A percentile compares a stretch with the other conserved stretches of the same genome.
phyloP scores from a whole-genome alignment of 53 echinoderm and acorn worm genomes.

The Holothuria scabra region DNA sequence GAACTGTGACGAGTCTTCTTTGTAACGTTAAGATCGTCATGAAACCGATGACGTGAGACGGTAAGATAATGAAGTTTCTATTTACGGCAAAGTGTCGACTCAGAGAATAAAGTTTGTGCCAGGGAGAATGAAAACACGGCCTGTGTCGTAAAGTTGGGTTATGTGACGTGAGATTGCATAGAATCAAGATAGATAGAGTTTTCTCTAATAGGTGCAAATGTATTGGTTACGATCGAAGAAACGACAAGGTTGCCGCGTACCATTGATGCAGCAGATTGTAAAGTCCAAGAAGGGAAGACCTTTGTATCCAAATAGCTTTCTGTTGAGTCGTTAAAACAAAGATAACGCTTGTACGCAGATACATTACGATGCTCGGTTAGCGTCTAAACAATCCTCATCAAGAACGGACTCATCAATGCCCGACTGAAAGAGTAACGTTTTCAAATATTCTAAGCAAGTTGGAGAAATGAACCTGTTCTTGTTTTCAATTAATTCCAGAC shows the following conservation, averaged over 20 bases:
- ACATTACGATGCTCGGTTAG: background rate
- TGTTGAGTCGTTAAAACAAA: constrained; percentile 7
- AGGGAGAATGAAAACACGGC: background rate
- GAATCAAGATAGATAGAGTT: background rate
- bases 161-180: too few relatives aligned
- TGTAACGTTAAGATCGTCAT: too few relatives aligned
- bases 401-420: too few relatives aligned
- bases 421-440: too few relatives aligned
- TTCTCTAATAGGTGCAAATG: constrained; percentile 20
- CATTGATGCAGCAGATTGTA: background rate
- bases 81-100: background rate
- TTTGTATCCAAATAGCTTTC: constrained; percentile 15
- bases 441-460: too few relatives aligned
- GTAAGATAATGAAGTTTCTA: constrained; percentile 9
- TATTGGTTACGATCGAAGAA: background rate
- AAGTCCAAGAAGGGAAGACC: too few relatives aligned
- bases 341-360: background rate
- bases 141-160: background rate
- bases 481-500: too few relatives aligned
- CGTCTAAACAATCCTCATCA: too few relatives aligned
- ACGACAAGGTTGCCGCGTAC: background rate
- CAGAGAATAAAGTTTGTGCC: background rate
- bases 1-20: too few relatives aligned
- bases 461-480: too few relatives aligned
- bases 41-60: constrained; percentile 5